phyloP scores from a whole-genome alignment of 92 coral and sea anemone genomes.

The Actinernus sp. region DNA sequence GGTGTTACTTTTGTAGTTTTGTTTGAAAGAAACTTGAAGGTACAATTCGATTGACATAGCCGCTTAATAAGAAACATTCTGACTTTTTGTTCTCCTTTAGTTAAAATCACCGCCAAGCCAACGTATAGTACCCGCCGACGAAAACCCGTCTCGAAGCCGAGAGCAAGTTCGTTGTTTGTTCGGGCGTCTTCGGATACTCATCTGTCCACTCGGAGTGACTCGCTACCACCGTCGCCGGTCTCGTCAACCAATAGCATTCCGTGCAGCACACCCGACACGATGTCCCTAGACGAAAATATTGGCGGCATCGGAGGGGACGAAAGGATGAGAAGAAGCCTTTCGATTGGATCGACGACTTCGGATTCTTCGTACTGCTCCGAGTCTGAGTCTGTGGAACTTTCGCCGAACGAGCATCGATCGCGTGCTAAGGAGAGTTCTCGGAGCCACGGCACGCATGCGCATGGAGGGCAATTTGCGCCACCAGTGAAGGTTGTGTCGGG shows the following conservation, averaged over 20 bases:
- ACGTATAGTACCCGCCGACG: conserved; percentile 97
- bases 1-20: too few species aligned
- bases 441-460: not conserved
- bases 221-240: conserved; percentile 80
- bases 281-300: conserved; percentile 68
- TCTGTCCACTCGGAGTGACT: conserved; percentile 68
- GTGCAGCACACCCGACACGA: conserved; percentile 52
- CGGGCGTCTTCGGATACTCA: conserved; percentile 82
- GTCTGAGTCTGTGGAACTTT: conserved; percentile 68
- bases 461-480: conserved; percentile 53
- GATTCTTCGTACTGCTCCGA: conserved; percentile 92
- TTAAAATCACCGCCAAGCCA: conserved; percentile 88
- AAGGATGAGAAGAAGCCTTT: conserved; percentile 68
- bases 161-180: conserved; percentile 85
- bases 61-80: too few species aligned
- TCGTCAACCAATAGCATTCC: conserved; percentile 79
- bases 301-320: conserved; percentile 42
- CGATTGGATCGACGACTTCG: conserved; percentile 82
- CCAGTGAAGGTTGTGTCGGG: conserved; percentile 95
- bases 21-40: too few species aligned
- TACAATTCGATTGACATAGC: too few species aligned
- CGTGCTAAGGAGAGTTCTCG: conserved; percentile 25
- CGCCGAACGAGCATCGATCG: conserved; percentile 47
- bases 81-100: conserved; percentile 37
- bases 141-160: conserved; percentile 82